Evolutionary conservation across 2,113 vertebrate species (phyloP).

Genomic region (Stegastes partitus): DNA sequence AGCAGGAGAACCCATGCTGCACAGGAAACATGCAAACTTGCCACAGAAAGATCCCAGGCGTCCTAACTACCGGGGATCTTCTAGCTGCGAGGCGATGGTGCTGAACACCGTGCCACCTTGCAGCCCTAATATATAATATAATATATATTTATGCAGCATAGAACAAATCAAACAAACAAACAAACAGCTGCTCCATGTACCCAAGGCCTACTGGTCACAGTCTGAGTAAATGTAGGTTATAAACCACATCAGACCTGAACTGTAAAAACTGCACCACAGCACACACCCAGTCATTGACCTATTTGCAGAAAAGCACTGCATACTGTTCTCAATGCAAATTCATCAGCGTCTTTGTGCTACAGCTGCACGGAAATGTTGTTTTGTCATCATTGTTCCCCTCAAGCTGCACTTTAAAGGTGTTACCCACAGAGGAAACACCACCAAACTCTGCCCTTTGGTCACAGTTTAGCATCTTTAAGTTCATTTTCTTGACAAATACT

Average conservation of each 20-base stretch:
- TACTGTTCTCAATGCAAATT: slow-evolving; percentile 22
- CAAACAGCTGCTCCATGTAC: slow-evolving; percentile 4
- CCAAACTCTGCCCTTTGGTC: too few species aligned
- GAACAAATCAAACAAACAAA: slow-evolving; percentile 45
- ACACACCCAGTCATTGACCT: not conserved
- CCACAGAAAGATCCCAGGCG: too few species aligned
- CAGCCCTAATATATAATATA: too few species aligned
- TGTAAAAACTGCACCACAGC: not conserved
- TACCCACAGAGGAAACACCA: too few species aligned
- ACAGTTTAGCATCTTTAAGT: not conserved
- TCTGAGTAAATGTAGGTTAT: not conserved
- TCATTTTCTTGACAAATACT: not conserved
- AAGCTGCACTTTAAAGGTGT: slow-evolving; percentile 13
- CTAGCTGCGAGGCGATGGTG: too few species aligned
- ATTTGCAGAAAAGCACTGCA: slow-evolving; percentile 46
- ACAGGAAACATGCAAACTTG: too few species aligned
- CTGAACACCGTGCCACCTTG: too few species aligned
- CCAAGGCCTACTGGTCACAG: slow-evolving; percentile 10
- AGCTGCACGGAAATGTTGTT: slow-evolving; percentile 3
- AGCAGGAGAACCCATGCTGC: too few species aligned
- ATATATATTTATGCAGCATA: slow-evolving; percentile 54
- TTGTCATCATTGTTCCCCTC: slow-evolving; percentile 27
- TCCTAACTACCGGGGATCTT: too few species aligned
- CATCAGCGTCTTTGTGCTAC: not conserved
- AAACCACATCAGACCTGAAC: slow-evolving; percentile 29